Percentiles rank a stretch among this genome's conserved stretches.
Evolutionary conservation across 2,113 vertebrate species (phyloP).

Genomic region (Aldabrachelys gigantea): DNA sequence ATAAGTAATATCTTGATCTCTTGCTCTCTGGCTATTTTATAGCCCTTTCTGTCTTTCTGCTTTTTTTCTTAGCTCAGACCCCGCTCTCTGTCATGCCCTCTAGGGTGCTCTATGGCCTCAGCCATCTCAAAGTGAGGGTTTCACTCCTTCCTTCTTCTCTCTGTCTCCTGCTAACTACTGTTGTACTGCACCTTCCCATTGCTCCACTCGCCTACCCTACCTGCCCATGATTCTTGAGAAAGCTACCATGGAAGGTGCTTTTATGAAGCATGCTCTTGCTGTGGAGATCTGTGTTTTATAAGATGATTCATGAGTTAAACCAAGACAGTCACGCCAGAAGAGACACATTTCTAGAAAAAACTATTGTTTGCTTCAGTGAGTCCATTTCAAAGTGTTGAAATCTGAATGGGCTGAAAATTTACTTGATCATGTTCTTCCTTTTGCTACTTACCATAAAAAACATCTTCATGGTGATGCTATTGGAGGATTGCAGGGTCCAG

Average conservation of each 20-base stretch:
- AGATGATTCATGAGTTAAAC: constrained; percentile 14
- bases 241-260: background rate
- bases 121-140: background rate
- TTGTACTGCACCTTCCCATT: background rate
- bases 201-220: background rate
- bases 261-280: background rate
- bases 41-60: too few species aligned
- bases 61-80: too few species aligned
- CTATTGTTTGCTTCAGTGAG: background rate
- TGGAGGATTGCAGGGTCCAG: background rate
- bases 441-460: fast-evolving
- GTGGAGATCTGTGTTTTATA: background rate
- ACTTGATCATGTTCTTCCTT: fast-evolving
- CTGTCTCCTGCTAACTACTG: background rate
- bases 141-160: background rate
- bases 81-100: too few species aligned
- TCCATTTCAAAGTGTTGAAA: background rate
- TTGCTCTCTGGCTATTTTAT: background rate
- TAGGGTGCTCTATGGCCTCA: background rate
- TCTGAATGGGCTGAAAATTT: background rate
- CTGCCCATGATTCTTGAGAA: background rate
- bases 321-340: background rate
- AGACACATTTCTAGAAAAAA: background rate
- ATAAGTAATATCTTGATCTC: background rate
- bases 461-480: background rate